Conservation (phyloP, 2,797 vertebrate genomes). For the Pseudotriccus pelzelni region DNA sequence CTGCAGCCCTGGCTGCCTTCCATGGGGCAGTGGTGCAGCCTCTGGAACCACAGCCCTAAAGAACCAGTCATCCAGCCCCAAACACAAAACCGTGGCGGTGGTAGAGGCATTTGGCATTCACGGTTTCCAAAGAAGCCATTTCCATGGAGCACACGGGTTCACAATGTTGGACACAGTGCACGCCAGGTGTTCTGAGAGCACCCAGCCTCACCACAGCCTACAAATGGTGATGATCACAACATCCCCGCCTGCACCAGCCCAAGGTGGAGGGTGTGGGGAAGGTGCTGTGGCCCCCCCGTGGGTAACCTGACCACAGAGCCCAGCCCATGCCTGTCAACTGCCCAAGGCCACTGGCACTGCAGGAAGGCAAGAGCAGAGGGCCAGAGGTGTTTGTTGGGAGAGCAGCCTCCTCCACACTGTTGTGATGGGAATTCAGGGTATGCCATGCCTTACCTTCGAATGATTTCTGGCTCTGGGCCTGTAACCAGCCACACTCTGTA, state of each 20-base stretch:
- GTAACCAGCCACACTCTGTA: not conserved
- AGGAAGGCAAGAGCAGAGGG: not conserved
- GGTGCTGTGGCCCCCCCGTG: accelerated
- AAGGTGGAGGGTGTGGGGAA: not conserved
- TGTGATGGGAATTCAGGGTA: accelerated
- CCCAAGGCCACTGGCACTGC: not conserved
- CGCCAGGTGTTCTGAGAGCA: too few relatives aligned
- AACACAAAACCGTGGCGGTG: accelerated
- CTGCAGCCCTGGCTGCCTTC: not conserved
- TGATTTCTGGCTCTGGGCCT: not conserved
- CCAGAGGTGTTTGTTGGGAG: accelerated
- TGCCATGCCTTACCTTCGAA: accelerated
- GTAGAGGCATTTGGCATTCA: accelerated
- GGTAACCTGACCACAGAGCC: not conserved
- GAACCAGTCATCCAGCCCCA: not conserved
- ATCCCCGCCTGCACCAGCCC: not conserved
- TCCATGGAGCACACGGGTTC: not conserved
- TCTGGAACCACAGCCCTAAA: not conserved
- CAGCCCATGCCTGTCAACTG: not conserved
- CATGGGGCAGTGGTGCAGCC: accelerated
- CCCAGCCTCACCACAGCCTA: not conserved
- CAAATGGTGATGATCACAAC: accelerated
- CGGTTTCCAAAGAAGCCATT: not conserved
- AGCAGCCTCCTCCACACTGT: accelerated
- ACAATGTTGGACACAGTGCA: not conserved